A percentile compares a stretch with the other conserved stretches of the same genome.
Evolutionary conservation across 2,888 invertebrate genomes (phyloP).

Genomic region (Miltochrista miniata): DNA sequence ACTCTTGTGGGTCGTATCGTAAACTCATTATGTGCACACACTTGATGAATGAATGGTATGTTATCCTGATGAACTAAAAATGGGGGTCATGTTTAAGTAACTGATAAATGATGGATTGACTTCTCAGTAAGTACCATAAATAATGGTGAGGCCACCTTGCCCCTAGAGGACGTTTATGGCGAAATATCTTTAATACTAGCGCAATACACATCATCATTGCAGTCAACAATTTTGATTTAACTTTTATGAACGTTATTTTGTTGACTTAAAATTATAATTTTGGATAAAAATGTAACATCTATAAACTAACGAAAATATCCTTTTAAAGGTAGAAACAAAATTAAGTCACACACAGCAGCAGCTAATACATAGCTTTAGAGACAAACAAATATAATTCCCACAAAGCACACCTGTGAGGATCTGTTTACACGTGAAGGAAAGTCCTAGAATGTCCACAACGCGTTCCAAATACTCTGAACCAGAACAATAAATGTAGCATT

Average conservation of each 20-base stretch:
- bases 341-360: too few species aligned
- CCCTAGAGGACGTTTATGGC: too few species aligned
- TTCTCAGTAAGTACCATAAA: neutral
- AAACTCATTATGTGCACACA: neutral
- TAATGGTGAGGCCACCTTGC: too few species aligned
- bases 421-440: neutral
- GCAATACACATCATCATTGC: too few species aligned
- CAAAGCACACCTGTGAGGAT: neutral
- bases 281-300: too few species aligned
- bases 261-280: too few species aligned
- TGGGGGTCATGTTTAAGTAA: neutral
- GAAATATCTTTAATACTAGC: too few species aligned
- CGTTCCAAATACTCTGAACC: conserved; percentile 6
- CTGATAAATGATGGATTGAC: neutral
- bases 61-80: neutral
- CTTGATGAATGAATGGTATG: neutral
- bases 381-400: neutral
- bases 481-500: conserved; percentile 3
- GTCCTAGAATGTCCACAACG: neutral
- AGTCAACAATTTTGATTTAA: too few species aligned
- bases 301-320: too few species aligned
- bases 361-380: too few species aligned
- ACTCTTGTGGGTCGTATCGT: neutral
- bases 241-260: too few species aligned
- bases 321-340: too few species aligned